A percentile compares a stretch with the other conserved stretches of the same genome.
Conservation (phyloP, 1,140 invertebrate genomes). For the Leucophenga varia region DNA sequence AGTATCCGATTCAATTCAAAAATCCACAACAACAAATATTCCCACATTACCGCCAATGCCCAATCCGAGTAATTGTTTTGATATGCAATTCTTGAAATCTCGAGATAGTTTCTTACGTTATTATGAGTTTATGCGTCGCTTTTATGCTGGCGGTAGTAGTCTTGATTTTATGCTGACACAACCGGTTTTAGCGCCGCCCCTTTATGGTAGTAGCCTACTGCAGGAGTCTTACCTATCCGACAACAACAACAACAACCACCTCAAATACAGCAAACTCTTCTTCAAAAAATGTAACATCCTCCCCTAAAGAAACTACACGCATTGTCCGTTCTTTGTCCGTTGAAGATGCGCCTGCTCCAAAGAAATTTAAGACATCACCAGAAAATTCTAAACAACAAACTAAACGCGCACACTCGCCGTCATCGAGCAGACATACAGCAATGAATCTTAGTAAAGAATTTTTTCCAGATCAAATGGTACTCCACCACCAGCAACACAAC, state of each 20-base stretch:
- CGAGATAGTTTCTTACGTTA: conserved; percentile 46
- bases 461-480: conserved; percentile 39
- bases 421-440: conserved; percentile 22
- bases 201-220: conserved; percentile 41
- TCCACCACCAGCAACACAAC: background rate
- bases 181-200: conserved; percentile 46
- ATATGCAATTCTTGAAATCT: conserved; percentile 41
- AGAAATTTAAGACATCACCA: conserved; percentile 30
- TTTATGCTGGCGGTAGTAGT: conserved; percentile 32
- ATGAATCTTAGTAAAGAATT: conserved; percentile 44
- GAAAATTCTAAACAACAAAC: conserved; percentile 11
- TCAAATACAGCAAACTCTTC: conserved; percentile 4
- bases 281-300: conserved; percentile 1
- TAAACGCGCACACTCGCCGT: conserved; percentile 29
- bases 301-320: conserved; percentile 23
- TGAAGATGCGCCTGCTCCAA: background rate
- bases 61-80: conserved; percentile 13
- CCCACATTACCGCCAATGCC: background rate
- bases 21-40: background rate
- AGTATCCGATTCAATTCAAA: background rate
- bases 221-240: conserved; percentile 42
- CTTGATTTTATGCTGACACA: conserved; percentile 20
- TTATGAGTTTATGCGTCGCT: conserved; percentile 50
- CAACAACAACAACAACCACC: conserved; percentile 15
- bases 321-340: conserved; percentile 4